Evolutionary conservation across 2,113 vertebrate species (phyloP).

Genomic region (Indicator maculatus): DNA sequence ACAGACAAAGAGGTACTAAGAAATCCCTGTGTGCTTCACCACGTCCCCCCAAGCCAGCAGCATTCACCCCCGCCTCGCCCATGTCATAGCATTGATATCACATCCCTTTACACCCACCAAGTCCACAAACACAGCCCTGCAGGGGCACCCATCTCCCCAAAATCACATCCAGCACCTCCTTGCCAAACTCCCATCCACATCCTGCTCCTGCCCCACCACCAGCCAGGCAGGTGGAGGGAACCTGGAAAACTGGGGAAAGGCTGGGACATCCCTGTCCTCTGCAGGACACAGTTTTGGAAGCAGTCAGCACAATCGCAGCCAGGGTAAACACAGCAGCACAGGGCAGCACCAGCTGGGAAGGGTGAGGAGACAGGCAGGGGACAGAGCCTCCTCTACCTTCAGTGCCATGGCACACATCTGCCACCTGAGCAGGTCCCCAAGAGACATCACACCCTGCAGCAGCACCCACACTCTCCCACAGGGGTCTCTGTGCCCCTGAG

Average conservation of each 20-base stretch:
- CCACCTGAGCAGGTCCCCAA: neutral
- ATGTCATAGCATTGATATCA: neutral
- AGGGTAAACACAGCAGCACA: neutral
- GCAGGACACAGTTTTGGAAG: neutral
- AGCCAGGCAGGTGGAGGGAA: neutral
- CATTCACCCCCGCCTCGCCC: neutral
- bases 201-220: rapidly evolving
- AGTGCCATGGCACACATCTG: neutral
- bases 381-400: neutral
- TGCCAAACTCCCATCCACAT: rapidly evolving
- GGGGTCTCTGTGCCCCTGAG: neutral
- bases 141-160: neutral
- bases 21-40: rapidly evolving
- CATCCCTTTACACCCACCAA: neutral
- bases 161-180: neutral
- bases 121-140: neutral
- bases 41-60: neutral
- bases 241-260: neutral
- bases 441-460: rapidly evolving
- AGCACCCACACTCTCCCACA: neutral
- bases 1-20: neutral
- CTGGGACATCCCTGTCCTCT: neutral
- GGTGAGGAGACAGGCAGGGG: neutral
- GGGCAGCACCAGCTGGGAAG: neutral
- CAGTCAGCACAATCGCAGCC: neutral